phyloP scores from a whole-genome alignment of 2,888 invertebrate genomes.

The Cantharis lateralis region DNA sequence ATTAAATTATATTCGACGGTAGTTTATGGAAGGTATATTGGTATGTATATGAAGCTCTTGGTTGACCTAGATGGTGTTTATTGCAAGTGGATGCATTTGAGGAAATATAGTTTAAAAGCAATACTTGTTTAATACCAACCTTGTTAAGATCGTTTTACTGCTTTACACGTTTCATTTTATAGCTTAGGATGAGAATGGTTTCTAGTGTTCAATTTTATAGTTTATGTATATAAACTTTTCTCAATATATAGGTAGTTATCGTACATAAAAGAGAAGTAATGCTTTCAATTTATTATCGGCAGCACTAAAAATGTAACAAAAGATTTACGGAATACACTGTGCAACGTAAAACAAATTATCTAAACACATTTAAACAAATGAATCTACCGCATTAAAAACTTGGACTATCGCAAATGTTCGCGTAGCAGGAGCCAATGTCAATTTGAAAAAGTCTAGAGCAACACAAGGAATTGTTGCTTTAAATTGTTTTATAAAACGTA shows the following conservation, averaged over 20 bases:
- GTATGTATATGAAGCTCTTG: not conserved
- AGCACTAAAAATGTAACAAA: not conserved
- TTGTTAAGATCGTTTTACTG: conserved; percentile 23
- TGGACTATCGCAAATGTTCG: no score
- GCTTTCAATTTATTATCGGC: not conserved
- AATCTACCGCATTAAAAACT: no score
- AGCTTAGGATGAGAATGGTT: conserved; percentile 18
- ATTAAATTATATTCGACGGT: not conserved
- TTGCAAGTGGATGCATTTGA: conserved; percentile 2
- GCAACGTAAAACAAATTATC: not conserved
- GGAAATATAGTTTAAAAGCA: conserved; percentile 12
- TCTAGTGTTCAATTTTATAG: not conserved
- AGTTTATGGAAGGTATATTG: not conserved
- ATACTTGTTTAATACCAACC: conserved; percentile 21
- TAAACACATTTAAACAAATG: no score
- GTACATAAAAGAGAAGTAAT: not conserved
- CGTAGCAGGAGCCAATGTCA: no score
- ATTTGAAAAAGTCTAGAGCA: no score
- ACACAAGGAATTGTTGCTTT: no score
- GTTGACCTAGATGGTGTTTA: conserved; percentile 5
- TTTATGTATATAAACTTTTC: not conserved
- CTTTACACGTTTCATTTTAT: conserved; percentile 21
- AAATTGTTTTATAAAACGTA: no score
- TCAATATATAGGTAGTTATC: not conserved
- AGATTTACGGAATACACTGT: not conserved